Percentiles rank a stretch among this genome's conserved stretches.
Evolutionary conservation across 2,797 vertebrate species (phyloP).

Genomic region (Cryptoblepharus egeriae): DNA sequence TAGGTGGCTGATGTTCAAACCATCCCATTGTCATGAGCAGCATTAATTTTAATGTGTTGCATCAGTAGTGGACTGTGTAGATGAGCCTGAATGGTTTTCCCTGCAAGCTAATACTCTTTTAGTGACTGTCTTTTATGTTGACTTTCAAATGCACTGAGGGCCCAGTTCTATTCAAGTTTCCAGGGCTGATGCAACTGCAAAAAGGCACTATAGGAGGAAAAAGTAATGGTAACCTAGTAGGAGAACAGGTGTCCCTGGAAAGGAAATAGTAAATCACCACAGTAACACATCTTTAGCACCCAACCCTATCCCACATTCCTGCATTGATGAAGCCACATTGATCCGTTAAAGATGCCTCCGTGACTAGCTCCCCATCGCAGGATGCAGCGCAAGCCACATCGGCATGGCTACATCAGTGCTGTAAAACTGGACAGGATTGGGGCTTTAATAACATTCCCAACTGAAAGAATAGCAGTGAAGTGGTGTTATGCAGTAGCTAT

Average conservation of each 20-base stretch:
- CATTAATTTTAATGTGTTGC: slow-evolving; percentile 14
- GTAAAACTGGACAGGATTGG: too few species aligned
- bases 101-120: neutral
- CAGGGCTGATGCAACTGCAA: too few species aligned
- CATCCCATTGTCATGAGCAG: slow-evolving; percentile 5
- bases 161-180: too few species aligned
- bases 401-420: too few species aligned
- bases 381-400: too few species aligned
- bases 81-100: neutral
- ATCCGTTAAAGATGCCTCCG: too few species aligned
- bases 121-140: neutral
- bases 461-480: too few species aligned
- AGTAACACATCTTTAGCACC: neutral
- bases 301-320: too few species aligned
- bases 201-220: neutral
- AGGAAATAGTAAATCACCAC: too few species aligned
- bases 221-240: neutral
- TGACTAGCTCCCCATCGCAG: too few species aligned
- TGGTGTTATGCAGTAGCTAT: too few species aligned
- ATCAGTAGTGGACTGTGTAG: neutral
- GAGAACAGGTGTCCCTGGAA: neutral
- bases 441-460: neutral
- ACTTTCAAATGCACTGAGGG: neutral
- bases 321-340: too few species aligned
- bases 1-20: slow-evolving; percentile 1